These are phyloP conservation scores for Cinara cedri DNA, from an alignment of 2,888 invertebrate species.

Conservation along the genomic window DNA sequence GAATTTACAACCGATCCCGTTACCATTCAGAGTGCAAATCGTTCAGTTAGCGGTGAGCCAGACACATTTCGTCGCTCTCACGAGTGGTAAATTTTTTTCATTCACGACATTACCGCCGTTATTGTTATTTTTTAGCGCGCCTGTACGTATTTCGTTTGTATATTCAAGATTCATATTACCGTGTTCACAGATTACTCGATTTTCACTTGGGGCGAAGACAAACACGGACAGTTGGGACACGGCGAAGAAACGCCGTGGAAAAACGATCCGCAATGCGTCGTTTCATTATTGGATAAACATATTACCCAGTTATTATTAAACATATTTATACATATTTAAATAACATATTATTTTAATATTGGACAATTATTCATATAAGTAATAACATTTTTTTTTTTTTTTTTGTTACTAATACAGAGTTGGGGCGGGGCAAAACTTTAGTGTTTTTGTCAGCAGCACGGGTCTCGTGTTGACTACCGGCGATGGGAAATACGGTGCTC, in stretches of 20 bases:
- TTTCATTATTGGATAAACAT: slow-evolving; percentile 69
- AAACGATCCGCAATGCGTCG: slow-evolving; percentile 68
- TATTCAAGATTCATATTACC: background rate
- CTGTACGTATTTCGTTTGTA: too few species aligned
- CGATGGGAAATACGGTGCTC: slow-evolving; percentile 68
- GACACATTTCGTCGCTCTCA: slow-evolving; percentile 69
- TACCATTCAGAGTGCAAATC: slow-evolving; percentile 68
- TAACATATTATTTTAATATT: too few species aligned
- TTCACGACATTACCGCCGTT: too few species aligned
- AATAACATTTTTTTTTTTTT: background rate
- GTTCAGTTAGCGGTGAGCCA: slow-evolving; percentile 67
- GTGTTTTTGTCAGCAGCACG: slow-evolving; percentile 71
- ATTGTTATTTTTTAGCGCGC: too few species aligned
- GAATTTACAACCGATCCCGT: slow-evolving; percentile 66
- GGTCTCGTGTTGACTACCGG: slow-evolving; percentile 76
- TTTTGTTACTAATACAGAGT: slow-evolving; percentile 63
- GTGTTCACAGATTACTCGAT: slow-evolving; percentile 67
- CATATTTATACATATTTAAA: too few species aligned
- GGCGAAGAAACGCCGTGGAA: slow-evolving; percentile 66
- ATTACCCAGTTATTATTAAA: slow-evolving; percentile 65
- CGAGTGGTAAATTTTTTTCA: slow-evolving; percentile 64
- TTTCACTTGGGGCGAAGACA: slow-evolving; percentile 74
- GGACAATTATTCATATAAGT: too few species aligned
- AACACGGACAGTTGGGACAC: slow-evolving; percentile 71
- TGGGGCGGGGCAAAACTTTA: slow-evolving; percentile 71